Base-by-base conservation (phyloP, 2,888 invertebrate species). In the Hypolimnas misippus region DNA sequence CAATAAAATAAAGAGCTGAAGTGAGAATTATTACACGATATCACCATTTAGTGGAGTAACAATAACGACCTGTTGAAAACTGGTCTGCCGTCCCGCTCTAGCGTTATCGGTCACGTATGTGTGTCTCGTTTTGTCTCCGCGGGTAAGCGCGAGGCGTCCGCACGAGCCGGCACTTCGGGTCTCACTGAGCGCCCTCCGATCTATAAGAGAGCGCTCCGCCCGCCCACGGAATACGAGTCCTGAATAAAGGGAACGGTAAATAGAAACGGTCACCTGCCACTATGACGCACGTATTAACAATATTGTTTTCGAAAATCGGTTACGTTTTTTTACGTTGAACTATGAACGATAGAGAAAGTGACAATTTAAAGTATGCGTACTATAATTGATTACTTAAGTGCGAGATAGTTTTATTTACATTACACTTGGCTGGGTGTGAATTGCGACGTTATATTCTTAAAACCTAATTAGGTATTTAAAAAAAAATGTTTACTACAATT, bases 61-160 rank as follows among this genome's bases (percentile, higher is more conserved):
- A 86, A 85, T 89, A 89, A 88, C 87, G 90, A 91, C 91, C 91
- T 91, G 91, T 90, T 91, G 91, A 90, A 87, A 87, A 81, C 76
- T 82, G 73, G 66, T 76, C 69, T 74, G 77, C 73, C 76, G 78
- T 90, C 89, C 78, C 81, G 77, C 76, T 90, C 87, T 83, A 70
- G 66, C 84, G 69, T 70, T 64, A 65, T 66, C 58, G 68, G 64
- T 69, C 66, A 66, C 70, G 80, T 84, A 83, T 83, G 53, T 80
- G 75, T 75, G 81, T 89, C 86, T 79, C 84, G 77, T 73, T 86
- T 77, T 64, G 71, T 55, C 66, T 68, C 61, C 65, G 66, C 66
- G 72, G 72, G 70, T 68, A 62, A 69, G 77, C 73, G 78, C 77
- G 73, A 84, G 76, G 79, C 91, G 89, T 81, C 90, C 86, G 86